Base-by-base conservation (phyloP, 2,797 vertebrate genomes). In the Sebastiscus albofasciatus region DNA sequence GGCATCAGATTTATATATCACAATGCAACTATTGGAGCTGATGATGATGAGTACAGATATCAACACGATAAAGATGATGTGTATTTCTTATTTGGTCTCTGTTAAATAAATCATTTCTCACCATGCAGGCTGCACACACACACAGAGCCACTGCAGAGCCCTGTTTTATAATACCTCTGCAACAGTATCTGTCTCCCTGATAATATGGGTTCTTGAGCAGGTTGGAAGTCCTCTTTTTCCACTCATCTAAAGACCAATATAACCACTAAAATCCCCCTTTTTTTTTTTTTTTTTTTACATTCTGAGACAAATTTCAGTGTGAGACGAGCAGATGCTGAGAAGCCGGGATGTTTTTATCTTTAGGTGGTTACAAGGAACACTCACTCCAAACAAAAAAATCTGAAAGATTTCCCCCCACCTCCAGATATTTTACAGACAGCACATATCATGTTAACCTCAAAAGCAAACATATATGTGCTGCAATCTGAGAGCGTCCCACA, bases 311-410 rank as follows among this genome's bases (percentile, higher is more conserved):
- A 88, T 76, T 72, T 82, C 82, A 85, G 68, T 52, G 71, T 83
- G 92, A 94, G 94, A 94, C 77, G 85, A 92, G 93, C 94, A 94
- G 94, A 94, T 95, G 90, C 82, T 85, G 93, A 94, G 90, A 94
- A 92, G 84, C 84, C 22, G 87, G 87, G 88, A 87, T 89, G 52
- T 86, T 89, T 88, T 90, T 68, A 89, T 84, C 70, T 72, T 60
- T 22, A 82, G 79, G 82, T 82, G 74, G 36, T 74, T 59, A 59
- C 26, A 60, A 84, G 66, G 24, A 72, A 85, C 34, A 67, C 55
- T 73, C 67, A 66, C 65, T 27, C 24, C 36, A 71, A 80, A 42
- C 27, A 29, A 61, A 77, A 77, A 58, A 74, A 59, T 33, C 66
- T 29, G 12, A 69, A 81, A 78, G 75, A 26, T 42, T 65, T 31